Conservation (phyloP, 2,888 invertebrate species). For the Sarcophaga rosellei region DNA sequence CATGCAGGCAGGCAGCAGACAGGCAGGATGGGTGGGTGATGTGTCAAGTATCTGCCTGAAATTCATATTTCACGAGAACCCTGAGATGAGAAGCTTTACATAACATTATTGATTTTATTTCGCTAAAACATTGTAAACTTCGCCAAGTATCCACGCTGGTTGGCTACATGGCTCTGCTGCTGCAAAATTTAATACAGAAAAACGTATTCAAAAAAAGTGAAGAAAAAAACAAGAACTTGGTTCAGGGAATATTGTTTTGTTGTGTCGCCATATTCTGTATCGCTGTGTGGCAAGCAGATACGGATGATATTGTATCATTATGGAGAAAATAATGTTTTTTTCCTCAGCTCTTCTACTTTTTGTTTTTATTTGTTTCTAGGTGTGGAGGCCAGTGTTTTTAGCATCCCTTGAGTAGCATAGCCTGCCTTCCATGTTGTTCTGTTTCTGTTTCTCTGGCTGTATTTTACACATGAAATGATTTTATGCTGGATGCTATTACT, state of each 20-base stretch:
- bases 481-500: conserved; percentile 1
- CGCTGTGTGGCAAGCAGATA: background rate
- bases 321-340: no score
- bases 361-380: no score
- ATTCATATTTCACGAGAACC: conserved; percentile 27
- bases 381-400: background rate
- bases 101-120: conserved; percentile 45
- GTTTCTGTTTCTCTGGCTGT: background rate
- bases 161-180: background rate
- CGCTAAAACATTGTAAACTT: background rate
- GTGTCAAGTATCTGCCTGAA: background rate
- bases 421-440: background rate
- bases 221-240: background rate
- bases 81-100: conserved; percentile 7
- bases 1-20: background rate
- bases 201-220: background rate
- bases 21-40: background rate
- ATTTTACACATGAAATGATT: conserved; percentile 59
- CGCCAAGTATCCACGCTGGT: background rate
- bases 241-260: background rate
- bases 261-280: background rate
- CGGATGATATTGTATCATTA: no score
- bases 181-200: background rate
- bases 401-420: conserved; percentile 40
- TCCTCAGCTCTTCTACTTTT: no score